Conservation (phyloP, 2,888 invertebrate species). For the Nysson spinosus region DNA sequence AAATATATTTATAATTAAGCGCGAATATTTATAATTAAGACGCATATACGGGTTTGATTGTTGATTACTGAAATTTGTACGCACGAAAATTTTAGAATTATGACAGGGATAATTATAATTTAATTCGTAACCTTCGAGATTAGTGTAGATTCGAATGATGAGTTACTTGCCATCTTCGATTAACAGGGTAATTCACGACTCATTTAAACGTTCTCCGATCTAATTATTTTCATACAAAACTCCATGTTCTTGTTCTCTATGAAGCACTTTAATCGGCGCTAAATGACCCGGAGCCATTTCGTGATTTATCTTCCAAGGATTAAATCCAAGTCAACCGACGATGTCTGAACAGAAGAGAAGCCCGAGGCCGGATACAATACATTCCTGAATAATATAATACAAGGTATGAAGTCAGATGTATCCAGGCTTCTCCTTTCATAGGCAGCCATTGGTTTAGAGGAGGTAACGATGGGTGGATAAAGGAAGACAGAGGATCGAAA, state of each 20-base stretch:
- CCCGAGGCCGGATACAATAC: background rate
- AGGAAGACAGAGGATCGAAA: slow-evolving; percentile 10
- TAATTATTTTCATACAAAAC: background rate
- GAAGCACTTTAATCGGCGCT: background rate
- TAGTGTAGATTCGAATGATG: no score
- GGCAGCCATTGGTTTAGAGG: no score
- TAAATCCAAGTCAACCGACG: background rate
- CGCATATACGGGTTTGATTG: no score
- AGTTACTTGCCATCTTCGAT: no score
- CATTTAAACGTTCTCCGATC: no score
- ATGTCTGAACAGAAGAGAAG: background rate
- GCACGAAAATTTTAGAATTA: no score
- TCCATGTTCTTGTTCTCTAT: background rate
- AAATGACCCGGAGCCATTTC: background rate
- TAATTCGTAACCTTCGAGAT: no score
- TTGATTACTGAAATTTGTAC: no score
- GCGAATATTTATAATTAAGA: no score
- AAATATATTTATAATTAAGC: no score
- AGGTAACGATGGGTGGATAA: background rate
- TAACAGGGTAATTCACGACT: no score
- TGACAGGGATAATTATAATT: no score
- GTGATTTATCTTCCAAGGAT: background rate
- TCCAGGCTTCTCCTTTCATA: background rate
- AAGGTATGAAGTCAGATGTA: background rate
- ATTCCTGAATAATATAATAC: background rate